Base-by-base conservation (phyloP, 2,113 vertebrate species). In the Panthera leo region DNA sequence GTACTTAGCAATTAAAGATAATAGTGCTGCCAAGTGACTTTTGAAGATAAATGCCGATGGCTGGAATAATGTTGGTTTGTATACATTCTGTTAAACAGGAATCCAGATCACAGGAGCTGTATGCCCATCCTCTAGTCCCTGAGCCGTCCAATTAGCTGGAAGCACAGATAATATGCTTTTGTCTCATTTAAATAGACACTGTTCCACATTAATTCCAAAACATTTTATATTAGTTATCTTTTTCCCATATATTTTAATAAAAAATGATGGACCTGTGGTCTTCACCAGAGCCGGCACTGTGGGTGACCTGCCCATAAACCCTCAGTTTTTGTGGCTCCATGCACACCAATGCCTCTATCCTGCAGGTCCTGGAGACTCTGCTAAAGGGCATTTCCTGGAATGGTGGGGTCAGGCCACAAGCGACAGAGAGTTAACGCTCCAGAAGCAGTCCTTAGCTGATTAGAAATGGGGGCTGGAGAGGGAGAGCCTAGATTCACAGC, bases 1-100 rank as follows among this genome's bases (percentile, higher is more conserved):
- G 42, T 55, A 70, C 89, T 96, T 91, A 95, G 93, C 91, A 94
- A 94, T 94, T 96, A 94, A 80, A 88, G 78, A 39, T 39, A 70
- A 39, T 86, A 80, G 58, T 85, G 63, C 42, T 87, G 82, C 94
- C 94, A 94, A 97, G 21, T 91, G 82, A 87, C 92, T 95, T 68
- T 93, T 71, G 63, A 85, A 96, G 51, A 75, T 55, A 85, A 51
- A 63, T 58, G 61, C 45, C 2, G 1, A 31, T 31, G 39, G 29
- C 78, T 96, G 11, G n/a, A 91, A 89, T 68, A 80, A 55, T 53
- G 65, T 78, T 27, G 19, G 53, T 45, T 25, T 71, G 39, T 51
- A 3, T n/a, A 70, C 84, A 19, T 93, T 80, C 92, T 87, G 55
- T 85, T 95, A 93, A 97, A 76, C 6, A 36, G 82, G 92, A 88